Evolutionary conservation across 2,888 invertebrate genomes (phyloP).

Genomic region (Apeira syringaria): DNA sequence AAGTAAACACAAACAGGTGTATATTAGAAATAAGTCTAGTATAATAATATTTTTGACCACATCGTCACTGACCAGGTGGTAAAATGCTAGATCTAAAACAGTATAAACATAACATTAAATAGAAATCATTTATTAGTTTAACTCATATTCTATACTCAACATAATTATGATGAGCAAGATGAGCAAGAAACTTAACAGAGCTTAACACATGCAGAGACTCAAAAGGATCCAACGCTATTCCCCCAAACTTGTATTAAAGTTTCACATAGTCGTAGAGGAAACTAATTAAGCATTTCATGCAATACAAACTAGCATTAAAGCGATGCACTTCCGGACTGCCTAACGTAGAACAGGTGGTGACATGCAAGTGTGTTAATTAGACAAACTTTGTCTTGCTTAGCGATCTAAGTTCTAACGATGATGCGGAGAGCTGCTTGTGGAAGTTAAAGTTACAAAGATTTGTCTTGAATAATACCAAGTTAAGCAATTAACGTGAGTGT

Average conservation of each 20-base stretch:
- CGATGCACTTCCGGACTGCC: slow-evolving; percentile 26
- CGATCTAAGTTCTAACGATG: slow-evolving; percentile 19
- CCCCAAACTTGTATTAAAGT: slow-evolving; percentile 14
- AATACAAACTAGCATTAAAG: slow-evolving; percentile 40
- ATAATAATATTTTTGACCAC: too few species aligned
- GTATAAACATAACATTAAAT: too few species aligned
- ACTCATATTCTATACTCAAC: neutral
- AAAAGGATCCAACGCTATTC: slow-evolving; percentile 10
- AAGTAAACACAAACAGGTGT: too few species aligned
- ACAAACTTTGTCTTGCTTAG: slow-evolving; percentile 46
- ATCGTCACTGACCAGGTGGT: too few species aligned
- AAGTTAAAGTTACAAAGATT: neutral
- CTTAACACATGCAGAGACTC: neutral
- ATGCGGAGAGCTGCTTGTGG: slow-evolving; percentile 2
- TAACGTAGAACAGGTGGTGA: slow-evolving; percentile 50
- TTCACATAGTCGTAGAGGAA: slow-evolving; percentile 8
- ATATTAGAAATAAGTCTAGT: too few species aligned
- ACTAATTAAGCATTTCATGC: slow-evolving; percentile 28
- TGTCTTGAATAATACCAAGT: neutral
- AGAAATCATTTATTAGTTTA: too few species aligned
- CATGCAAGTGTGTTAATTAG: slow-evolving; percentile 65
- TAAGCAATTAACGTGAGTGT: too few species aligned
- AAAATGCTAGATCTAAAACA: too few species aligned
- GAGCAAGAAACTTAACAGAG: too few species aligned
- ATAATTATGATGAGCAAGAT: too few species aligned